Conservation (phyloP, 2,113 vertebrate species). For the Melozone crissalis region DNA sequence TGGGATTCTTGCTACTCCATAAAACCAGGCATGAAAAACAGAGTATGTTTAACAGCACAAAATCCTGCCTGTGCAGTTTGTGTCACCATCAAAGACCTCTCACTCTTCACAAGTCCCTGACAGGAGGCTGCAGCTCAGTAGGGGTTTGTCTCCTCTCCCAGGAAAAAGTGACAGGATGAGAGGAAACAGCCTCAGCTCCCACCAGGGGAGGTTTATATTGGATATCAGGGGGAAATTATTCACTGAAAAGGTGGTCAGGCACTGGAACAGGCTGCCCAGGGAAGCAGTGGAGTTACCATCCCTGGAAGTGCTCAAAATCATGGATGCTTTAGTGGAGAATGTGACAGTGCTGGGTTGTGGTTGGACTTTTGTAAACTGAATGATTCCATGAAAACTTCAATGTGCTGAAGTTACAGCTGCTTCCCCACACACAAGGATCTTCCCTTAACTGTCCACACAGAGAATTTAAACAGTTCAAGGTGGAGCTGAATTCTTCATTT, state of each 20-base stretch:
- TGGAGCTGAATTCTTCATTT: constrained; percentile 69
- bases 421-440: constrained; percentile 23
- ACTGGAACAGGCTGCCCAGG: neutral
- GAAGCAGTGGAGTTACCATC: neutral
- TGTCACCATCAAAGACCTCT: neutral
- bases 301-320: neutral
- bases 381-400: neutral
- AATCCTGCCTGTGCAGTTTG: neutral
- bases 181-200: neutral
- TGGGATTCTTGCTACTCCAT: neutral
- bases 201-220: neutral
- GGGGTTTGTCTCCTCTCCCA: neutral
- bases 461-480: constrained; percentile 55
- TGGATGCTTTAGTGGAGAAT: neutral
- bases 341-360: neutral
- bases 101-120: neutral
- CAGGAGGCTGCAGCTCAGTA: neutral
- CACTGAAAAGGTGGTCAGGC: neutral
- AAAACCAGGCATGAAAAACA: neutral
- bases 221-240: neutral
- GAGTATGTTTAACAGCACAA: neutral
- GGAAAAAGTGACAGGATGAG: neutral
- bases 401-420: neutral
- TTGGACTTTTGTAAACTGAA: neutral
- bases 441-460: neutral